These are phyloP conservation scores for Nothura maculosa DNA, from an alignment of 2,797 vertebrate species.

Conservation along the genomic window DNA sequence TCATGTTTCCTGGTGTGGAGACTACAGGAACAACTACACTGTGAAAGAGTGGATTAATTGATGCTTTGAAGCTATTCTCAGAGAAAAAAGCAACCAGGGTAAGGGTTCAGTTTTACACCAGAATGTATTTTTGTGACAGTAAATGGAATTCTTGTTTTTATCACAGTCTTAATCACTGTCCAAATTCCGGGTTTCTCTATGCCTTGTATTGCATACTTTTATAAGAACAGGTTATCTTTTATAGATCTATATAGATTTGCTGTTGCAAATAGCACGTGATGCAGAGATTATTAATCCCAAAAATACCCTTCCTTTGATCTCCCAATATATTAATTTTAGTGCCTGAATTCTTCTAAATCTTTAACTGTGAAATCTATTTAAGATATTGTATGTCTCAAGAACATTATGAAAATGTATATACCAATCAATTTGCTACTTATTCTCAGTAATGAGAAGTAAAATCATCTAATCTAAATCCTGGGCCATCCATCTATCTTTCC, in stretches of 20 bases:
- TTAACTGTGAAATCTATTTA: neutral
- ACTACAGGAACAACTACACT: neutral
- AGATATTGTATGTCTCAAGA: neutral
- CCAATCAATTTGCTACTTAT: neutral
- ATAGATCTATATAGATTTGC: neutral
- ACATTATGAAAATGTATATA: neutral
- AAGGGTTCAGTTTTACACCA: neutral
- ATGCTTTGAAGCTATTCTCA: neutral
- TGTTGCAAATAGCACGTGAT: neutral
- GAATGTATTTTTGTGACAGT: neutral
- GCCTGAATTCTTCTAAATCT: neutral
- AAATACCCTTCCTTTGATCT: neutral
- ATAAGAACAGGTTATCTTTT: neutral
- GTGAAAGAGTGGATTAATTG: neutral
- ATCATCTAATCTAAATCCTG: neutral
- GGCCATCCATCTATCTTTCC: neutral
- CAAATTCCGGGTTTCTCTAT: neutral
- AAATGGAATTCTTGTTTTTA: neutral
- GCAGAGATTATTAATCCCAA: neutral
- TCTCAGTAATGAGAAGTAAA: neutral
- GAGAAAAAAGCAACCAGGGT: too few species aligned
- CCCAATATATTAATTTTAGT: neutral
- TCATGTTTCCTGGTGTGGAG: neutral
- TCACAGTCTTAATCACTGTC: neutral
- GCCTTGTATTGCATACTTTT: neutral